Conservation (phyloP, 1,140 invertebrate genomes). For the Zaprionus gabonicus region DNA sequence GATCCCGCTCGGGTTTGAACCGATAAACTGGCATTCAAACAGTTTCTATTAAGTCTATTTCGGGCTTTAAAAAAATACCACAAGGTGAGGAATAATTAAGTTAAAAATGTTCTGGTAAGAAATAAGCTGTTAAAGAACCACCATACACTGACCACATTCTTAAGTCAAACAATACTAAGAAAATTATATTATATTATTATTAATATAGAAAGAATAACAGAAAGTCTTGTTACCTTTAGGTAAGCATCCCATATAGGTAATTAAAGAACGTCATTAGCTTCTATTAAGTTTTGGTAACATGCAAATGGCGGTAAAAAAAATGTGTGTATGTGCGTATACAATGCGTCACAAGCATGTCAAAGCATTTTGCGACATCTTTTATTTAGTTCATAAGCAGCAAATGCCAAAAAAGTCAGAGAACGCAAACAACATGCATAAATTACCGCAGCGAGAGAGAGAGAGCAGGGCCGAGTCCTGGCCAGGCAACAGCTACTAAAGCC, state of each 20-base stretch:
- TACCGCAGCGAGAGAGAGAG: conserved; percentile 53
- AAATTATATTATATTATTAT: no score
- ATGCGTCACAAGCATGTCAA: conserved; percentile 71
- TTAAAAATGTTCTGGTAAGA: no score
- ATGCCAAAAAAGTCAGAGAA: conserved; percentile 70
- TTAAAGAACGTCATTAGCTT: not conserved
- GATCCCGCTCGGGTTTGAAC: no score
- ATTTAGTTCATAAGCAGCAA: conserved; percentile 74
- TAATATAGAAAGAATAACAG: not conserved
- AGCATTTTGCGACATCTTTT: conserved; percentile 73
- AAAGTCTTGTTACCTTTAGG: no score
- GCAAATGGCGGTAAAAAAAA: not conserved
- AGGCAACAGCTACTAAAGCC: not conserved
- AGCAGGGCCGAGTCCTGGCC: conserved; percentile 4
- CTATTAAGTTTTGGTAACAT: not conserved
- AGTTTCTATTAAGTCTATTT: no score
- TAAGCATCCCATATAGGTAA: not conserved
- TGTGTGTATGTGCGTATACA: not conserved
- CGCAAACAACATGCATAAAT: conserved; percentile 80
- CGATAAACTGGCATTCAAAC: no score
- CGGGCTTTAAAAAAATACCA: no score
- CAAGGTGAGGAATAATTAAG: no score
- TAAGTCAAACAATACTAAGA: no score
- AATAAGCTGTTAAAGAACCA: no score
- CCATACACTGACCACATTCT: not conserved